Evolutionary conservation across 2,797 vertebrate species (phyloP), one percentile per base, ranked within the genome.

Genomic region (Amblyraja radiata): DNA sequence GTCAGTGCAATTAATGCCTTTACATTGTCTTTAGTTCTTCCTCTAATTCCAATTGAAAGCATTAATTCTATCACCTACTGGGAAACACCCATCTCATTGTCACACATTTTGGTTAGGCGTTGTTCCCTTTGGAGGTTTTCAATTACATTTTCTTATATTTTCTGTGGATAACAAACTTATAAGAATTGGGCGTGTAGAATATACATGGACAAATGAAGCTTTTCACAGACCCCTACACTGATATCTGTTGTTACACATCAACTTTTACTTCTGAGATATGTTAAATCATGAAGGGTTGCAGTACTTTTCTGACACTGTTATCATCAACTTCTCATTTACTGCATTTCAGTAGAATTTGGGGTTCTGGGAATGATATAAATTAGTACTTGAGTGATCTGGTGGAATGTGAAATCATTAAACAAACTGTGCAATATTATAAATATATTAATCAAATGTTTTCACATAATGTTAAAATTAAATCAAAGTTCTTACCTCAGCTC

Each of bases 401-500:
- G 13, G 28, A 61, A 88, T 68, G 32, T 32, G 32, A 88, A 88
- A 65, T 88, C 18, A 68, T 68, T 63, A 10, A 68, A 65, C 84
- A 16, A 36, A 68, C 68, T 88, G 7, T 32, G 88, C 8, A 68
- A 88, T 58, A 28, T 28, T 61, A 83, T 13, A 83, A 61, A 86
- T 32, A 65, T 14, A 16, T 68, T 65, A 88, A 6, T 65, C 61
- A 65, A 88, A 88, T 63, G n/a, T 25, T 58, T n/a, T 84, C 58
- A 1, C 61, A 13, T 63, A 16, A 65, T 32, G 61, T 88, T 65
- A 61, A 16, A 88, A 58, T 0, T 76, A 54, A 28, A 54, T 6
- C 5, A 76, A 23, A 23, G 3, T 76, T 92, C 90, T 76, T 76
- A 92, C 90, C 90, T 92, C 46, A 76, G 11, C 36, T 92, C 71